Conservation (phyloP, 2,797 vertebrate species). For the Betta splendens region DNA sequence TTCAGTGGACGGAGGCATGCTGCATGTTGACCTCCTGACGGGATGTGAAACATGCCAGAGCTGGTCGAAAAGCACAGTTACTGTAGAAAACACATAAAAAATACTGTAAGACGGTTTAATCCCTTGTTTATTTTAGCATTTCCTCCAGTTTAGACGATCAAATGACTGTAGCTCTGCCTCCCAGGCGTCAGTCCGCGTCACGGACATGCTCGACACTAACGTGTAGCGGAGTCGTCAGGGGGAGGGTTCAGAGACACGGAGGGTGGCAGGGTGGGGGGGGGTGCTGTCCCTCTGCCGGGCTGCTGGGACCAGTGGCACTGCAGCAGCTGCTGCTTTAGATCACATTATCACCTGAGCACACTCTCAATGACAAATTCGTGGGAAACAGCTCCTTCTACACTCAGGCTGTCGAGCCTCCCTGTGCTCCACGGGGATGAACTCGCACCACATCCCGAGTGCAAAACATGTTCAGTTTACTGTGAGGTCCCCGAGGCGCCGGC, state of each 20-base stretch:
- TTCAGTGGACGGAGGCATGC: slow-evolving; percentile 39
- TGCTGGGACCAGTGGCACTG: slow-evolving; percentile 54
- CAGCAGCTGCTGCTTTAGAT: slow-evolving; percentile 58
- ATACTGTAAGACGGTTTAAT: no score
- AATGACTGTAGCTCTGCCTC: no score
- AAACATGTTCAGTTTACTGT: slow-evolving; percentile 15
- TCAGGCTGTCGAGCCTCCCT: no score
- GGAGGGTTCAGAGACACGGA: slow-evolving; percentile 17
- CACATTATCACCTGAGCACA: slow-evolving; percentile 13
- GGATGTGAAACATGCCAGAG: not conserved
- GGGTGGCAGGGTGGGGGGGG: slow-evolving; percentile 33
- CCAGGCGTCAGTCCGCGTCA: no score
- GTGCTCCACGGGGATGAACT: not conserved
- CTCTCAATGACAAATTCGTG: no score
- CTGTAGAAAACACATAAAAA: no score
- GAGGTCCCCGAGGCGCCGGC: slow-evolving; percentile 20
- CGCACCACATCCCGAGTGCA: slow-evolving; percentile 1
- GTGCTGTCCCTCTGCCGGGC: slow-evolving; percentile 31
- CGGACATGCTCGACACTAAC: no score
- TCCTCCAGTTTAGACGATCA: no score
- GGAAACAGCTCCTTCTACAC: no score
- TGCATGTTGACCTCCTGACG: slow-evolving; percentile 25
- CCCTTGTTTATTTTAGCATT: no score
- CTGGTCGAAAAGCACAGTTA: no score
- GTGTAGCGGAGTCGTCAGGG: no score